Base-by-base conservation (phyloP, 2,113 vertebrate species). In the Dermatemys mawii region DNA sequence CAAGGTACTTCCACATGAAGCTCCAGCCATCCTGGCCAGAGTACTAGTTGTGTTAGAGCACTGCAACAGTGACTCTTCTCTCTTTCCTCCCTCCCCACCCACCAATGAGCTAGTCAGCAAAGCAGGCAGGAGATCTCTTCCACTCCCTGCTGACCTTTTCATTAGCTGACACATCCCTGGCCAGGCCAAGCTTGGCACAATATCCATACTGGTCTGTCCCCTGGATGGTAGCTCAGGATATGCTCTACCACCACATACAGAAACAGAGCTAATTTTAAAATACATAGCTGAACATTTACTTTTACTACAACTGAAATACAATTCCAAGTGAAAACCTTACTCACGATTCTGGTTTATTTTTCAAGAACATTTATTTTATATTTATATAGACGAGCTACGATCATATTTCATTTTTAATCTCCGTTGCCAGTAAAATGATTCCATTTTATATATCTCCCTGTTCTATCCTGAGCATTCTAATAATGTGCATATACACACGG, bases 261-360 rank as follows among this genome's bases (percentile, higher is more conserved):
- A 89, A 93, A 76, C 46, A 83, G 24, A 12, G 55, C 32, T 89
- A 89, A 38, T 84, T 54, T 88, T 85, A 83, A 81, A 38, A 75
- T 27, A 8, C 41, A 3, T 85, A 53, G 41, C 29, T 70, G 46
- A 93, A 90, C 0, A 0, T 81, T 78, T 92, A 32, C 51, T 95
- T 89, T 95, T 84, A 92, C 63, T 94, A 78, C 76, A 24, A 41
- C 78, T 55, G n/a, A 14, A 57, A 57, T 27, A 73, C 60, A 95
- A 83, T 93, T 92, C 81, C 80, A 87, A 82, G 70, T 81, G 67
- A 85, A 96, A 63, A 26, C 48, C 55, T 93, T 87, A 84, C n/a
- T 86, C 86, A 79, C 87, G 93, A 91, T 90, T 95, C 73, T 91
- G 70, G 75, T 35, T 94, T 78, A 19, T 87, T 91, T 96, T 87